Conservation (phyloP, 2,113 vertebrate species). For the Lampris incognitus region DNA sequence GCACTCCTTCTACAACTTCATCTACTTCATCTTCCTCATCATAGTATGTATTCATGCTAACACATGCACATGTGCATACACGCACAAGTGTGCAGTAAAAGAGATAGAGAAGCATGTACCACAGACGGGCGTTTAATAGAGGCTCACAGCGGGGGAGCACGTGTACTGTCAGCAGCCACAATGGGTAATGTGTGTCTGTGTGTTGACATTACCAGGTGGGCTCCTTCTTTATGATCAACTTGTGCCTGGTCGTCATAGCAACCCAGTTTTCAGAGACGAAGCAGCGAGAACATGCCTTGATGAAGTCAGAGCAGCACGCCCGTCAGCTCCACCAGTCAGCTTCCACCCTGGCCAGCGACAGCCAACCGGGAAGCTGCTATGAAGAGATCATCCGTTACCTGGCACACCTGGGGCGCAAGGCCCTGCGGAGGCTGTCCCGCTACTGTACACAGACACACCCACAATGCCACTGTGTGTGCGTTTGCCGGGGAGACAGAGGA, state of each 20-base stretch:
- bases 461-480: conserved; percentile 10
- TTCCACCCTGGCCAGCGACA: conserved; percentile 95
- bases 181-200: conserved; percentile 2
- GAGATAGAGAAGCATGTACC: neutral
- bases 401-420: conserved; percentile 91
- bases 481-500: conserved; percentile 26
- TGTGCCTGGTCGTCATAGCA: conserved; percentile 99
- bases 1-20: conserved; percentile 82
- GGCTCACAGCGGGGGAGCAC: neutral
- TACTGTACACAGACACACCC: conserved; percentile 45
- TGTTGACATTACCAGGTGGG: conserved; percentile 85
- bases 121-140: neutral
- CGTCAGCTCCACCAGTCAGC: conserved; percentile 92
- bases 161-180: neutral
- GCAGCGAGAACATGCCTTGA: conserved; percentile 97
- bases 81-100: neutral
- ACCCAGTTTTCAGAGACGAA: conserved; percentile 99
- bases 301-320: conserved; percentile 94
- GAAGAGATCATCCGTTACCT: conserved; percentile 96
- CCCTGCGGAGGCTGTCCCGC: conserved; percentile 82
- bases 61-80: conserved; percentile 3
- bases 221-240: conserved; percentile 99
- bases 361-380: conserved; percentile 95
- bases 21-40: conserved; percentile 81
- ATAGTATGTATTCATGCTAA: conserved; percentile 67